A percentile compares a stretch with the other conserved stretches of the same genome.
Evolutionary conservation across 1,140 invertebrate species (phyloP).

Genomic region (Carposina sasakii): DNA sequence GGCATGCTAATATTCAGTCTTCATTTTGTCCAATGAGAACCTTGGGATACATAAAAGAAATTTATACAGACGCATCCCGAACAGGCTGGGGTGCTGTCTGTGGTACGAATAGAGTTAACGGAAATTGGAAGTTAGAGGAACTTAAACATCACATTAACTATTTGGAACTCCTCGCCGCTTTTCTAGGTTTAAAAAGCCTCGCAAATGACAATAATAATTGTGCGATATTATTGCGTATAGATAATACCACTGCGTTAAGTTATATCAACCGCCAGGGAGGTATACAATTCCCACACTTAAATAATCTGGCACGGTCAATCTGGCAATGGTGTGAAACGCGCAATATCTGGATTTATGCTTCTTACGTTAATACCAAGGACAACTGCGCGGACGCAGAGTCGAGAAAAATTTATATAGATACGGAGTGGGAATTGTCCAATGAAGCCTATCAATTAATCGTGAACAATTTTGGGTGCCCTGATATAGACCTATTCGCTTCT

Average conservation of each 20-base stretch:
- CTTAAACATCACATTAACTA: too few relatives aligned
- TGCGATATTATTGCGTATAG: conserved; percentile 5
- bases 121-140: background rate
- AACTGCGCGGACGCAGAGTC: conserved; percentile 20
- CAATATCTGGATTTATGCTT: conserved; percentile 19
- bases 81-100: conserved; percentile 3
- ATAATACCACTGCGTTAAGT: background rate
- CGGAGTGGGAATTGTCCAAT: conserved; percentile 16
- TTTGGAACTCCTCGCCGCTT: background rate
- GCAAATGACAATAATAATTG: background rate
- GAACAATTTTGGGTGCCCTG: conserved; percentile 11
- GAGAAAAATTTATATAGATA: conserved; percentile 13
- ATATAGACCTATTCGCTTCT: conserved; percentile 21
- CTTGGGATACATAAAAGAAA: background rate
- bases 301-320: conserved; percentile 4
- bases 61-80: conserved; percentile 6
- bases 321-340: conserved; percentile 26
- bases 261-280: background rate
- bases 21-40: background rate
- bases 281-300: conserved; percentile 1
- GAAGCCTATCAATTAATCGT: conserved; percentile 4
- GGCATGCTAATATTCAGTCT: background rate
- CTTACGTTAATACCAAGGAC: conserved; percentile 24
- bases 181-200: background rate
- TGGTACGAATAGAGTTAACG: background rate